Percentiles rank a stretch among this genome's conserved stretches.
Conservation (phyloP, 1,140 invertebrate species). For the Cyclina sinensis region DNA sequence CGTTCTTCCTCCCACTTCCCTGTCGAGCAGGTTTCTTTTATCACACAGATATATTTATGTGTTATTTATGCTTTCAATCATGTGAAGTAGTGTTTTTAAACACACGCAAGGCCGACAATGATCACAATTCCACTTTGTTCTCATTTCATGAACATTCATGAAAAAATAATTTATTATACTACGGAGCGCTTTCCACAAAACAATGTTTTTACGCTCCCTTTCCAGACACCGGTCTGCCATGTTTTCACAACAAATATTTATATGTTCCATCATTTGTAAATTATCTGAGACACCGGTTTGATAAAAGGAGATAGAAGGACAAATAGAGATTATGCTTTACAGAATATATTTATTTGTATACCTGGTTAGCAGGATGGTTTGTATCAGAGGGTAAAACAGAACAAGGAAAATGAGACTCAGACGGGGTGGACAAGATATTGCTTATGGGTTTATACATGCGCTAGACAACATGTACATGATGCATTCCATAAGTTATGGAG, state of each 20-base stretch:
- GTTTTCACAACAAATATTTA: slow-evolving; percentile 53
- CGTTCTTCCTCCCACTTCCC: neutral
- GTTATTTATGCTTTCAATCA: neutral
- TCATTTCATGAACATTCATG: neutral
- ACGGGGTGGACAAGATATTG: slow-evolving; percentile 26
- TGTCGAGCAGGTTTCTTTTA: neutral
- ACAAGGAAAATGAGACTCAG: slow-evolving; percentile 4
- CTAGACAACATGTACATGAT: neutral
- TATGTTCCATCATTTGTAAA: slow-evolving; percentile 36
- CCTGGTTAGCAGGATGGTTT: slow-evolving; percentile 15
- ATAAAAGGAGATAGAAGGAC: slow-evolving; percentile 40
- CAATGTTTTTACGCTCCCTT: neutral
- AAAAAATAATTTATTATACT: slow-evolving; percentile 20
- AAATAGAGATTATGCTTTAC: slow-evolving; percentile 21
- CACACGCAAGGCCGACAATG: neutral
- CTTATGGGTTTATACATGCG: neutral
- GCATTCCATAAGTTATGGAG: no score
- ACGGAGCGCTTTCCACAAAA: slow-evolving; percentile 18
- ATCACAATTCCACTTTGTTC: slow-evolving; percentile 28
- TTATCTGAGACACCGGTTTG: slow-evolving; percentile 8
- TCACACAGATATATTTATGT: neutral
- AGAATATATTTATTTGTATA: slow-evolving; percentile 42
- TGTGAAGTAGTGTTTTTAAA: neutral
- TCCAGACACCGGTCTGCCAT: slow-evolving; percentile 40
- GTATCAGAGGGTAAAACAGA: slow-evolving; percentile 36